Base-by-base conservation (phyloP, 1,140 invertebrate species). In the Alviniconcha marisindica region DNA sequence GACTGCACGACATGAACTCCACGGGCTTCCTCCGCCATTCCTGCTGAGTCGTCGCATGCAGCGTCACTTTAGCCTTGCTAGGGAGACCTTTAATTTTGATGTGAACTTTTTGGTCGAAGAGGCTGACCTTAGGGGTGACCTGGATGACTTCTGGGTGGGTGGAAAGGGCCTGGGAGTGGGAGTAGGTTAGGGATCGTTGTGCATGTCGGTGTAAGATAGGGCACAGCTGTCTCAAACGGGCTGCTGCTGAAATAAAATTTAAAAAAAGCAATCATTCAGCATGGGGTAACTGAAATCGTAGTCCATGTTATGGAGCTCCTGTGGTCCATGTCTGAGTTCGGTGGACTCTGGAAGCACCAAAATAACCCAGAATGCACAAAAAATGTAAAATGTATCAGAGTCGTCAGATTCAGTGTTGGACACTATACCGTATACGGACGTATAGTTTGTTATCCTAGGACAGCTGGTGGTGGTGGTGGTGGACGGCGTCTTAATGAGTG, bases 1-100 rank as follows among this genome's bases (percentile, higher is more conserved):
- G 85, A 42, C 84, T 83, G 63, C 71, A 69, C 2, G 86, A 84
- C 24, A 77, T 54, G 56, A 80, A 80, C 31, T 33, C 28, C 4
- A 40, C 78, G 4, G 60, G 78, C 38, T 36, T 38, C 24, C 24
- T 40, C 7, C 56, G 56, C 78, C 78, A 80, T 36, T 80, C 56
- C 38, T 80, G 78, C 18, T 80, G 51, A 21, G 60, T 66, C n/a
- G 56, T 44, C 28, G 28, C 36, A 31, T 80, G 56, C 40, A 80
- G 24, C 10, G 78, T 80, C 36, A 80, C 78, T 28, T 80, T 80
- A 60, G 78, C 28, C 33, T 80, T 66, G n/a, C 36, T 33, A n/a
- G 78, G 60, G 18, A 80, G 60, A 18, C 60, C 78, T 38, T 80
- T 56, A 80, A 80, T 18, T 44, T 38, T 80, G 78, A 80, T 36